These are phyloP conservation scores for Platynereis dumerilii DNA, from an alignment of 2,888 invertebrate genomes.

Conservation along the genomic window DNA sequence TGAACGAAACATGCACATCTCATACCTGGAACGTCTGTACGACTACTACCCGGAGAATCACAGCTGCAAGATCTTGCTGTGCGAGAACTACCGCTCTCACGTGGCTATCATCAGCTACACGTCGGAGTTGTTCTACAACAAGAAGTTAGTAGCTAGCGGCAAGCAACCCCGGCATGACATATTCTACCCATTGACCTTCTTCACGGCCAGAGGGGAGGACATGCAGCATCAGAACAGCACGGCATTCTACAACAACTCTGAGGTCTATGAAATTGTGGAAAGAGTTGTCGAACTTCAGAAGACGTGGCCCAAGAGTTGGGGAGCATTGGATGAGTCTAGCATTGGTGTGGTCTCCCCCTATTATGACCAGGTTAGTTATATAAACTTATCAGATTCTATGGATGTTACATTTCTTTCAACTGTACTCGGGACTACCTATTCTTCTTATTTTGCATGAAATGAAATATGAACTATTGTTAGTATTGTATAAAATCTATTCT, in stretches of 20 bases:
- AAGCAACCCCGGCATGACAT: constrained; percentile 59
- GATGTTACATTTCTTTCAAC: too few relatives aligned
- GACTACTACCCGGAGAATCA: constrained; percentile 76
- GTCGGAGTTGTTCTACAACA: constrained; percentile 78
- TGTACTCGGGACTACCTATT: too few relatives aligned
- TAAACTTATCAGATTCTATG: constrained; percentile 9
- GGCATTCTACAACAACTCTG: constrained; percentile 82
- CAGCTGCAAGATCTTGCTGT: constrained; percentile 79
- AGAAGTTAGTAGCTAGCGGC: constrained; percentile 74
- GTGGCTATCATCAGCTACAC: constrained; percentile 82
- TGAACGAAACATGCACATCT: constrained; percentile 66
- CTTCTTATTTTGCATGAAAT: too few relatives aligned
- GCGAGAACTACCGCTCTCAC: constrained; percentile 84
- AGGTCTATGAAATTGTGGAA: constrained; percentile 80
- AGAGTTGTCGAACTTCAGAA: constrained; percentile 75
- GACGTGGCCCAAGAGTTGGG: constrained; percentile 78
- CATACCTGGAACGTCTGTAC: constrained; percentile 79
- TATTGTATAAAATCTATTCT: too few relatives aligned
- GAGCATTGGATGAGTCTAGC: constrained; percentile 74
- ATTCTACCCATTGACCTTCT: constrained; percentile 76
- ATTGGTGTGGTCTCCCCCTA: constrained; percentile 87
- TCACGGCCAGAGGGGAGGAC: constrained; percentile 80
- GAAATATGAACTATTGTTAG: too few relatives aligned
- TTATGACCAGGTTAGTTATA: constrained; percentile 79
- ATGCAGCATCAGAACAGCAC: constrained; percentile 77